Base-by-base conservation (phyloP, 2,888 invertebrate species). In the Alviniconcha strummeri region DNA sequence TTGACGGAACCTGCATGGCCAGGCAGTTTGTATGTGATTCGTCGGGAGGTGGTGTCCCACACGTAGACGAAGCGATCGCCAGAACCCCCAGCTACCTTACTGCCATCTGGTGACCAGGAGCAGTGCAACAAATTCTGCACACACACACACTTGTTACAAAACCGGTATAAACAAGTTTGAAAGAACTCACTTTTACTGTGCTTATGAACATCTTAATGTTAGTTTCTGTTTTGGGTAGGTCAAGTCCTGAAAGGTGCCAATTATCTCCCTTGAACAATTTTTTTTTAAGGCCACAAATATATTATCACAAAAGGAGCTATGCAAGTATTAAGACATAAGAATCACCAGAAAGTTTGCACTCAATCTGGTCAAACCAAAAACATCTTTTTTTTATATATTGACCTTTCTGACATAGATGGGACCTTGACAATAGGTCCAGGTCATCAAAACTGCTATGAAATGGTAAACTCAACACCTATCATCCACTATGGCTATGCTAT, bases 1-100 rank as follows among this genome's bases (percentile, higher is more conserved):
- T 99, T 99, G 57, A 99, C 98, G 86, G 98, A 97, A 69, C 99
- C 99, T 94, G 98, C 97, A 94, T 99, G 99, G 0, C 99, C 99
- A 0, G 99, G 99, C 89, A 99, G 95, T 94, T 98, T 98, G 95
- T 99, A 99, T 67, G 98, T 94, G 89, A 99, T 97, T 86, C 98
- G 95, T 57, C 98, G 95, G 0, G 97, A 96, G 1, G 97, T 97
- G 2, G 98, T 98, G 94, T 99, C 99, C 99, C 99, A 99, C 86
- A 99, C 95, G 94, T 99, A 98, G 60, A 99, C 97, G 94, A 96
- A 97, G 78, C 99, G 95, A 94, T 99, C 99, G 0, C 98, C 97
- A 0, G 99, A 99, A 0, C 99, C 99, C 0, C 97, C 96, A 3
- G 97, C 95, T 15, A 98, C 96, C 95, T 97, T 97, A 83, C 96